Conservation (phyloP, 1,140 invertebrate species). For the Plodia interpunctella region DNA sequence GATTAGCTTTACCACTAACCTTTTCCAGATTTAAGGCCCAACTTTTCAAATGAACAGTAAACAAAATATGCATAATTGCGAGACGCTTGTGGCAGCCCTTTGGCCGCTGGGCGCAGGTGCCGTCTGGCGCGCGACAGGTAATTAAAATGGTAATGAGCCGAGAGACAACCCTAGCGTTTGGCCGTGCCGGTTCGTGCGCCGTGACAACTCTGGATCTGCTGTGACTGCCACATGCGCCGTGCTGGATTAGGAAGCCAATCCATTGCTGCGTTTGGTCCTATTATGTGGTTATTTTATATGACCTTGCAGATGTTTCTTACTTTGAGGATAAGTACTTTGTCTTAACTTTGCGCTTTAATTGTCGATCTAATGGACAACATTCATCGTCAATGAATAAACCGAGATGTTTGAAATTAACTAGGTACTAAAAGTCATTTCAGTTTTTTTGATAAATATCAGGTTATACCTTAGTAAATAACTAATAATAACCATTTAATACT, state of each 20-base stretch:
- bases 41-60: constrained; percentile 10
- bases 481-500: no score
- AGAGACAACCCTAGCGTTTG: constrained; percentile 16
- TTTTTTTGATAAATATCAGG: no score
- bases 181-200: not conserved
- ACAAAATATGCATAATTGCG: constrained; percentile 37
- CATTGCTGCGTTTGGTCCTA: not conserved
- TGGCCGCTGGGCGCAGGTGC: constrained; percentile 25
- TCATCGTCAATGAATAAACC: no score
- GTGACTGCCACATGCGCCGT: constrained; percentile 7
- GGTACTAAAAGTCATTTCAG: no score
- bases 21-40: not conserved
- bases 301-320: no score
- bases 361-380: no score
- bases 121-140: constrained; percentile 37
- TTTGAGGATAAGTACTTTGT: no score
- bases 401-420: no score
- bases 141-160: constrained; percentile 52
- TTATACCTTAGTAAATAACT: no score
- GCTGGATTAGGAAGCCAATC: not conserved
- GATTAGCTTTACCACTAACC: not conserved
- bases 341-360: no score
- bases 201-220: not conserved
- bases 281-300: no score
- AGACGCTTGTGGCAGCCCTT: constrained; percentile 23